Conservation (phyloP, 2,888 invertebrate genomes). For the Diadegma fenestrale region DNA sequence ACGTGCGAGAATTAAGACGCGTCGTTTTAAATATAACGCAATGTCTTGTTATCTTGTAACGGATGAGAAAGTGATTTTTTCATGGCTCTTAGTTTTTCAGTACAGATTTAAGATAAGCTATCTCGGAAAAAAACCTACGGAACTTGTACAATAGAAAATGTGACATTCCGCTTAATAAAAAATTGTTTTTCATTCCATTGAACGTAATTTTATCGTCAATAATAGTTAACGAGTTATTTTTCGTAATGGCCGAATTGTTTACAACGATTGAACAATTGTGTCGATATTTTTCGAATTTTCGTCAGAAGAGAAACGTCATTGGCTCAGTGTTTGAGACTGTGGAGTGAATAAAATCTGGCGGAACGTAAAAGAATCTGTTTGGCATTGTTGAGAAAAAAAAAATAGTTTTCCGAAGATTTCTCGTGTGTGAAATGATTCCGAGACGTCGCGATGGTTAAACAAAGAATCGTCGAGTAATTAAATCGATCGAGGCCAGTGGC, state of each 20-base stretch:
- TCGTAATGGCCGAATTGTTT: neutral
- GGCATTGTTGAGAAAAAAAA: neutral
- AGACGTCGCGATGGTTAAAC: neutral
- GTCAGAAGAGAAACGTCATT: neutral
- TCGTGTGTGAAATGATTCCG: neutral
- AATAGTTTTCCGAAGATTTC: neutral
- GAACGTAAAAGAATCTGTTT: neutral
- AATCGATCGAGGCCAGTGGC: slow-evolving; percentile 2
- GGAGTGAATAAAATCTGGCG: neutral
- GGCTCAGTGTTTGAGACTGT: neutral
- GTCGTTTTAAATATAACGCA: neutral
- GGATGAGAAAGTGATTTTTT: neutral
- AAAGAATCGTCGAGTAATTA: slow-evolving; percentile 14
- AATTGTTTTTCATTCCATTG: neutral
- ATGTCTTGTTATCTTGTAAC: neutral
- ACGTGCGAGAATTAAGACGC: neutral
- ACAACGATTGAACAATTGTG: neutral
- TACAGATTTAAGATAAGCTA: neutral
- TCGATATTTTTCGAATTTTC: neutral
- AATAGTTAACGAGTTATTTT: neutral
- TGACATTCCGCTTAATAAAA: neutral
- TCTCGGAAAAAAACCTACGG: neutral
- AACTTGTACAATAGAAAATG: neutral
- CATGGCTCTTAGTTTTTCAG: neutral
- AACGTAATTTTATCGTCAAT: neutral